Evolutionary conservation across 1,140 invertebrate species (phyloP).

Genomic region (Cotesia chilonis): DNA sequence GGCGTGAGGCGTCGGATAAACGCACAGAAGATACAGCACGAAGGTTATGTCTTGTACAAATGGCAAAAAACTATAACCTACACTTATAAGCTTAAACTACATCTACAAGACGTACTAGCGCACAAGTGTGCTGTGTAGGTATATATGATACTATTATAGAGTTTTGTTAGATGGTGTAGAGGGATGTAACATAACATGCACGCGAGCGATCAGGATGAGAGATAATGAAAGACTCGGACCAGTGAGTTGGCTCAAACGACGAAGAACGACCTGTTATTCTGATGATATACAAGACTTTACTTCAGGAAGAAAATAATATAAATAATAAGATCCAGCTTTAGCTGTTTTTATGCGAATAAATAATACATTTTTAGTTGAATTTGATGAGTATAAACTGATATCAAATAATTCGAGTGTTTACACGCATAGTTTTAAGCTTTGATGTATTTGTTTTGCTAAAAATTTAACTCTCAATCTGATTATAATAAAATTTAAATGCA

Average conservation of each 20-base stretch:
- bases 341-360: too few relatives aligned
- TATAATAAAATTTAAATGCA: too few relatives aligned
- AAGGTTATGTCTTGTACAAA: slow-evolving; percentile 11
- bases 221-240: slow-evolving; percentile 29
- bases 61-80: not conserved
- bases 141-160: too few relatives aligned
- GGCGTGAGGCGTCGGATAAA: slow-evolving; percentile 3
- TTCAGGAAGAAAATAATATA: not conserved
- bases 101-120: too few relatives aligned
- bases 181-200: slow-evolving; percentile 24
- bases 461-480: too few relatives aligned
- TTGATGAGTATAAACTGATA: too few relatives aligned
- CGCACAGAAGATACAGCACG: not conserved
- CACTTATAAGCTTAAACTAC: not conserved
- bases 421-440: too few relatives aligned
- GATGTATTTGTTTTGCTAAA: too few relatives aligned
- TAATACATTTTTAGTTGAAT: too few relatives aligned
- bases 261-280: not conserved
- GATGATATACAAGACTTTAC: not conserved
- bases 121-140: too few relatives aligned
- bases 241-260: slow-evolving; percentile 24
- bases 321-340: not conserved
- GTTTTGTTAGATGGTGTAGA: not conserved
- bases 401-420: too few relatives aligned
- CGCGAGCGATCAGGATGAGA: slow-evolving; percentile 29